Conservation (phyloP, 1,140 invertebrate genomes). For the Polyergus mexicanus region DNA sequence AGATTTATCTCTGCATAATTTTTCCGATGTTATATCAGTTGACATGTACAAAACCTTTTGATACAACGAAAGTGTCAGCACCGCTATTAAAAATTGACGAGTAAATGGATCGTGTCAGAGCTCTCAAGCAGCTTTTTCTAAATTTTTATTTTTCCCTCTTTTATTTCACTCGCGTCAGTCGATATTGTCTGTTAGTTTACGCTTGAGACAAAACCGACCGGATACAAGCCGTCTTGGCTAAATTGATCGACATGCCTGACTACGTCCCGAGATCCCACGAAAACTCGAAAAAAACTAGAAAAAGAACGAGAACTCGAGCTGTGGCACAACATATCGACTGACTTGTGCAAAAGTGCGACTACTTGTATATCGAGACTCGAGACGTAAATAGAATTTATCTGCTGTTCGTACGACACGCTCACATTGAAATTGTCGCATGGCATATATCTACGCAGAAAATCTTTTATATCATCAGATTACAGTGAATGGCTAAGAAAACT, state of each 20-base stretch:
- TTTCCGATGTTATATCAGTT: background rate
- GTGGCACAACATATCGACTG: conserved; percentile 16
- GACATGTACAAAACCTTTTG: background rate
- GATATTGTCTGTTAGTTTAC: conserved; percentile 58
- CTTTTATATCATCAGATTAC: conserved; percentile 65
- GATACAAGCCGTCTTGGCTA: conserved; percentile 65
- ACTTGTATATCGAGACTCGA: conserved; percentile 59
- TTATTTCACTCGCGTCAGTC: conserved; percentile 26
- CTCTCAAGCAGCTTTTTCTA: background rate
- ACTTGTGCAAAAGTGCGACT: conserved; percentile 56
- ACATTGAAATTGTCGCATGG: background rate
- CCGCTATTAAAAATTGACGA: conserved; percentile 37
- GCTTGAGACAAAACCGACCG: conserved; percentile 60
- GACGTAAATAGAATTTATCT: conserved; percentile 69
- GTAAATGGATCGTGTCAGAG: conserved; percentile 45
- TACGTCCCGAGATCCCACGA: conserved; percentile 28
- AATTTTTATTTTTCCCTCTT: conserved; percentile 49
- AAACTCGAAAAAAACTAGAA: conserved; percentile 38
- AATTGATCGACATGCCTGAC: conserved; percentile 67
- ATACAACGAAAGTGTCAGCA: background rate
- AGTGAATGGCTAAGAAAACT: conserved; percentile 53
- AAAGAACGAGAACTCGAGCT: background rate
- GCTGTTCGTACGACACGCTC: background rate
- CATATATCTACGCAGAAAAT: conserved; percentile 15
- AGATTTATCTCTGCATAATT: background rate